Percentiles rank a stretch among this genome's conserved stretches.
Evolutionary conservation across 2,888 invertebrate genomes (phyloP).

Genomic region (Trissonchulus latispiculum): DNA sequence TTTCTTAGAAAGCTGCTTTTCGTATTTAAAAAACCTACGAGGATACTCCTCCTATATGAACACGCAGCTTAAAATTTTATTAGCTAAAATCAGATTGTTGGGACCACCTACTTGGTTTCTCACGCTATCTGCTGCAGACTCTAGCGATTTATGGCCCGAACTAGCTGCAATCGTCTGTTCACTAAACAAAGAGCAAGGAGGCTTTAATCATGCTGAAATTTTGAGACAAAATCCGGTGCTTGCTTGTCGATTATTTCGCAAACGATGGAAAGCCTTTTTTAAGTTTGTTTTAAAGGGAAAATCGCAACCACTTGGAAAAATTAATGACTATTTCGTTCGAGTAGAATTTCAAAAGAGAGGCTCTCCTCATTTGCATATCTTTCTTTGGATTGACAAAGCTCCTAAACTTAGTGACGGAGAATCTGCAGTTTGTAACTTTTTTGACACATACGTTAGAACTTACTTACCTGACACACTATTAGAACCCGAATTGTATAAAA

Average conservation of each 20-base stretch:
- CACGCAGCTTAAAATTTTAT: neutral
- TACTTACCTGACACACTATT: neutral
- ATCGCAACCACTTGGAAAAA: neutral
- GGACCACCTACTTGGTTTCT: constrained; percentile 12
- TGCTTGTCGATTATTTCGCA: neutral
- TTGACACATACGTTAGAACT: neutral
- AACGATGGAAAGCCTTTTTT: neutral
- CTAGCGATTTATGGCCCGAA: constrained; percentile 1
- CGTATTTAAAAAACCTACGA: neutral
- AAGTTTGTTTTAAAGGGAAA: neutral
- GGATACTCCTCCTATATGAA: neutral
- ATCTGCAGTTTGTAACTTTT: neutral
- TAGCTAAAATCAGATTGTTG: neutral
- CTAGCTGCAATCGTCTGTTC: neutral
- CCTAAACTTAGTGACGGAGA: neutral
- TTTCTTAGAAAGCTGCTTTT: neutral
- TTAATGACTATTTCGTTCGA: neutral
- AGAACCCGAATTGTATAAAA: neutral
- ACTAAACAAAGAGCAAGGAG: neutral
- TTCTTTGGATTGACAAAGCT: neutral
- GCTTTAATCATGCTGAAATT: too few species aligned
- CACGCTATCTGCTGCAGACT: neutral
- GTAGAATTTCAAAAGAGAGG: constrained; percentile 11
- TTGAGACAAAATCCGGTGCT: neutral
- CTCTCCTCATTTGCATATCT: constrained; percentile 2